phyloP scores from a whole-genome alignment of 1,140 invertebrate genomes.

The Caerostris extrusa region DNA sequence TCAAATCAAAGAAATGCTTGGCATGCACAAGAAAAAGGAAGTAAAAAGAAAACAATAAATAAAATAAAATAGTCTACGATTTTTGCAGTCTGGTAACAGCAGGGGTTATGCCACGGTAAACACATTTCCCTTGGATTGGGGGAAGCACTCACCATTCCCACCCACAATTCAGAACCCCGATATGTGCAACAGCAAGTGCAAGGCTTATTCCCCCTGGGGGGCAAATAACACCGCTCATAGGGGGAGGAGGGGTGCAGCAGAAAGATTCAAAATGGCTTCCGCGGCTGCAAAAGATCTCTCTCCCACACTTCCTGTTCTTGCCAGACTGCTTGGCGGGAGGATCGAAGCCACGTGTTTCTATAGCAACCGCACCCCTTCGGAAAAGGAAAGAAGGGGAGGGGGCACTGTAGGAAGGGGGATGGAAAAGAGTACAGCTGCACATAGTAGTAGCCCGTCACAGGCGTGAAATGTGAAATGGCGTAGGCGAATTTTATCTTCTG shows the following conservation, averaged over 20 bases:
- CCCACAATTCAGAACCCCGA: slow-evolving; percentile 17
- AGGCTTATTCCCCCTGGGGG: slow-evolving; percentile 24
- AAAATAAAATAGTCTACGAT: not conserved
- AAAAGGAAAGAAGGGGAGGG: slow-evolving; percentile 11
- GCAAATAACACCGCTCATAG: slow-evolving; percentile 27
- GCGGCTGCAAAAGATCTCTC: slow-evolving; percentile 55
- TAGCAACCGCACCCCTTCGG: slow-evolving; percentile 72
- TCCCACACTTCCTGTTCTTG: slow-evolving; percentile 73
- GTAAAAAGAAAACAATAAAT: not conserved
- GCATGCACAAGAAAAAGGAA: not conserved
- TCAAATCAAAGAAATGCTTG: not conserved
- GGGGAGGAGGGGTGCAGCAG: not conserved
- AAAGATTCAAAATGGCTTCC: slow-evolving; percentile 76
- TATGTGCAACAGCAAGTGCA: slow-evolving; percentile 53
- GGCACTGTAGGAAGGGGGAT: not conserved
- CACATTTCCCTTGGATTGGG: slow-evolving; percentile 18
- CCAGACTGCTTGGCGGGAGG: slow-evolving; percentile 69
- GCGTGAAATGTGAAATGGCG: slow-evolving; percentile 66
- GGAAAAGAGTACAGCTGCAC: slow-evolving; percentile 56
- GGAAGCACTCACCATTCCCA: not conserved
- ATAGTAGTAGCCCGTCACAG: slow-evolving; percentile 59
- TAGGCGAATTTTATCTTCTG: slow-evolving; percentile 70
- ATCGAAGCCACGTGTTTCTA: slow-evolving; percentile 77
- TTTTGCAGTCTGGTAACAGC: slow-evolving; percentile 28
- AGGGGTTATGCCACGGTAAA: slow-evolving; percentile 1